Conservation (phyloP, 2,888 invertebrate genomes). For the Strigamia crassipes region DNA sequence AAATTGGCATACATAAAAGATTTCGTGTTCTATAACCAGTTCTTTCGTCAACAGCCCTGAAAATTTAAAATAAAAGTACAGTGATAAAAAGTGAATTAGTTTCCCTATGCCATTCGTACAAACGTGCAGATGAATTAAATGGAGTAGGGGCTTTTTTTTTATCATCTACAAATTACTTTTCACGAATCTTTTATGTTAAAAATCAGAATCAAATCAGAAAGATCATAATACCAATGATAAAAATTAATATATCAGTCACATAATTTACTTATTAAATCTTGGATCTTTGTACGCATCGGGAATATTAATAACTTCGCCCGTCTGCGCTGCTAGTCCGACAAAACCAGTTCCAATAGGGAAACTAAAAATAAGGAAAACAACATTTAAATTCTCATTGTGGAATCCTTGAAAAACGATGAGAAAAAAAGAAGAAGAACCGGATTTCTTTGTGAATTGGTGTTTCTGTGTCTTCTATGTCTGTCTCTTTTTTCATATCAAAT, state of each 20-base stretch:
- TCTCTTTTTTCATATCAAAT: slow-evolving; percentile 67
- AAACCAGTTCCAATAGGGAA: slow-evolving; percentile 79
- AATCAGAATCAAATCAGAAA: too few species aligned
- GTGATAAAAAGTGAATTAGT: background rate
- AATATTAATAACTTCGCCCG: slow-evolving; percentile 79
- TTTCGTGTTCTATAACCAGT: slow-evolving; percentile 69
- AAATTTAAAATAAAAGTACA: slow-evolving; percentile 49
- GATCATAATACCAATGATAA: background rate
- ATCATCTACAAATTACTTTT: too few species aligned
- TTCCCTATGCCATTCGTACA: too few species aligned
- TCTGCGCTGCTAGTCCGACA: slow-evolving; percentile 79
- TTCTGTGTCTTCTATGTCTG: slow-evolving; percentile 48
- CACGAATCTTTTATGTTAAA: too few species aligned
- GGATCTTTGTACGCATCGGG: slow-evolving; percentile 79
- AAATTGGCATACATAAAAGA: slow-evolving; percentile 86
- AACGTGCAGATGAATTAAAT: too few species aligned
- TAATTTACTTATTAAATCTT: slow-evolving; percentile 68
- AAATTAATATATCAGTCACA: background rate
- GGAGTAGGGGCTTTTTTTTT: too few species aligned
- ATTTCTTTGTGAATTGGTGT: slow-evolving; percentile 45
- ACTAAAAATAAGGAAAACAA: slow-evolving; percentile 57
- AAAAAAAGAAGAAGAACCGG: background rate
- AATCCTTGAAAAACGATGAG: background rate
- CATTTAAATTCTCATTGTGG: background rate
- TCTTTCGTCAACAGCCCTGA: slow-evolving; percentile 62